Percentiles rank a stretch among this genome's conserved stretches.
Evolutionary conservation across 2,888 invertebrate genomes (phyloP).

Genomic region (Drosophila mercatorum): DNA sequence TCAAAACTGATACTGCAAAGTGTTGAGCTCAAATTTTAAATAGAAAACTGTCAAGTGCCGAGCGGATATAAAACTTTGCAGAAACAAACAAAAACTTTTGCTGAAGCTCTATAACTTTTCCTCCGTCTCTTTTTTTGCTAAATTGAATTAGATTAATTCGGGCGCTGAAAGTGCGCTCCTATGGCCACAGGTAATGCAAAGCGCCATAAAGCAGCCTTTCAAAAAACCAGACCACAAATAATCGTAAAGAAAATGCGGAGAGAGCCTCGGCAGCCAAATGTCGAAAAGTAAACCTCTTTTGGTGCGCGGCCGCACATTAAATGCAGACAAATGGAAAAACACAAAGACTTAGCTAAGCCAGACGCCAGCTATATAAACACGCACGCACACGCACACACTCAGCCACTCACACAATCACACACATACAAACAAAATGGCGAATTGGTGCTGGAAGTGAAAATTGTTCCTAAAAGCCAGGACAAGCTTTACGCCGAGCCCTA

Average conservation of each 20-base stretch:
- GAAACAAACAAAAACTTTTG: constrained; percentile 15
- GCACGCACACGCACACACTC: constrained; percentile 2
- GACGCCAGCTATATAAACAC: constrained; percentile 5
- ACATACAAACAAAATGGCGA: not conserved
- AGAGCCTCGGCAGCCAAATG: constrained; percentile 28
- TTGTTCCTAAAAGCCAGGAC: constrained; percentile 24
- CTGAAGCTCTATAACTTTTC: constrained; percentile 3
- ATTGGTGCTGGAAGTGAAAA: constrained; percentile 39
- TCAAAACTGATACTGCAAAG: not conserved
- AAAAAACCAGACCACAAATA: constrained; percentile 31
- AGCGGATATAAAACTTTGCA: not conserved
- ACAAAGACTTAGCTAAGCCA: constrained; percentile 38
- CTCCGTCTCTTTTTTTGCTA: not conserved
- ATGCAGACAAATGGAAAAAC: constrained; percentile 50
- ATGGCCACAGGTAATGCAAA: constrained; percentile 18
- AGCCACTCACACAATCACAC: not conserved
- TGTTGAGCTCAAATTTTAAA: constrained; percentile 15
- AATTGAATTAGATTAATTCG: constrained; percentile 33
- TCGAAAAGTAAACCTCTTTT: constrained; percentile 40
- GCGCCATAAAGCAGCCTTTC: constrained; percentile 16
- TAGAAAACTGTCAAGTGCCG: constrained; percentile 38
- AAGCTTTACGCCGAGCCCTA: constrained; percentile 17
- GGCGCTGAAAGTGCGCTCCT: not conserved
- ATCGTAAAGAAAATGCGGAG: constrained; percentile 31
- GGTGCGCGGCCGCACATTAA: constrained; percentile 21